Evolutionary conservation across 2,113 vertebrate species (phyloP).

Genomic region (Thunnus thynnus): DNA sequence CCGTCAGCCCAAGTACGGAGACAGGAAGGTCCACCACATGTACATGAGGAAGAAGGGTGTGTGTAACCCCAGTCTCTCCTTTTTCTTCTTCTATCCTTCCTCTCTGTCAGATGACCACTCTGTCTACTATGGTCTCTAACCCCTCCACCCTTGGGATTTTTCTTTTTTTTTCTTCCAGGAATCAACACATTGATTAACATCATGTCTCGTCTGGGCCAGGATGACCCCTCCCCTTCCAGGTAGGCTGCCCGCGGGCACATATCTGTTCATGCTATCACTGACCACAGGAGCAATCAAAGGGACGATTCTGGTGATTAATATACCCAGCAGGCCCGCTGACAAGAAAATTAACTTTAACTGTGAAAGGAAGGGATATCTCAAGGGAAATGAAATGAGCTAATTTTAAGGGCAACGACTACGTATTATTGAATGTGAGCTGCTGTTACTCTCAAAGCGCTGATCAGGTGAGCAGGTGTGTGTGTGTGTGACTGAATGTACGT

Average conservation of each 20-base stretch:
- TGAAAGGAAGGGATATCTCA: constrained; percentile 55
- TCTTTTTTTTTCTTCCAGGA: constrained; percentile 80
- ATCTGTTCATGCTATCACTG: constrained; percentile 58
- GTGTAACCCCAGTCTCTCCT: too few relatives aligned
- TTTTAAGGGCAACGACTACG: constrained; percentile 55
- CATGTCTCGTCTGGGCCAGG: constrained; percentile 99
- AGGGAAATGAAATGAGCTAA: constrained; percentile 65
- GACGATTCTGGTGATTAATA: constrained; percentile 70
- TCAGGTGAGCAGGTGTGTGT: constrained; percentile 28
- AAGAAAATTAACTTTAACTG: constrained; percentile 77
- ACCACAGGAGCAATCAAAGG: constrained; percentile 72
- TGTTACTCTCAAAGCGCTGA: constrained; percentile 38
- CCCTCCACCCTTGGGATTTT: not conserved
- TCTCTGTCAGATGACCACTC: not conserved
- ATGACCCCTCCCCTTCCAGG: constrained; percentile 98
- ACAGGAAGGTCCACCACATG: constrained; percentile 98
- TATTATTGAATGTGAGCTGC: constrained; percentile 50
- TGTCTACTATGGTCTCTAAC: not conserved
- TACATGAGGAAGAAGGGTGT: constrained; percentile 99
- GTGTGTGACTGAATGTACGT: too few relatives aligned
- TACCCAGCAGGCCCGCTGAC: constrained; percentile 70
- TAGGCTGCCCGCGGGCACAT: constrained; percentile 75
- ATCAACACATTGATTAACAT: constrained; percentile 99
- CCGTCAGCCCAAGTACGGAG: constrained; percentile 97
- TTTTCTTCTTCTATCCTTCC: not conserved